These are phyloP conservation scores for Petrosia ficiformis DNA, from an alignment of 37 sponge, comb jelly and placozoan genomes.

Conservation along the genomic window DNA sequence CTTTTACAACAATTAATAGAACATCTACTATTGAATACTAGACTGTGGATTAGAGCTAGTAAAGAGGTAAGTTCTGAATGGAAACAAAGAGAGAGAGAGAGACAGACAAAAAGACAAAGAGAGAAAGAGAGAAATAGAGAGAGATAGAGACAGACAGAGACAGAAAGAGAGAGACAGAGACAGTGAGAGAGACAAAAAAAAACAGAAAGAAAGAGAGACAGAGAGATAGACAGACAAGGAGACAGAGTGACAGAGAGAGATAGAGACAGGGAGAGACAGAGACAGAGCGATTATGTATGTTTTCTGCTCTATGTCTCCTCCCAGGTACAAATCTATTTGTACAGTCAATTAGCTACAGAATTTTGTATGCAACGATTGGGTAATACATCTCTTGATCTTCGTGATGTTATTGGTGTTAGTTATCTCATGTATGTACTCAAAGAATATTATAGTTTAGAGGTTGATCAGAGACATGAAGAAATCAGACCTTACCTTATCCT, in stretches of 20 bases:
- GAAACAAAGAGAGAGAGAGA: conserved; percentile 49
- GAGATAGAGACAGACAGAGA: too few species aligned
- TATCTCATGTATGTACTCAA: conserved; percentile 60
- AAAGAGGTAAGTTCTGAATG: conserved; percentile 34
- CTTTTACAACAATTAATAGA: conserved; percentile 57
- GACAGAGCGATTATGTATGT: conserved; percentile 38
- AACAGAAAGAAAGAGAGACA: too few species aligned
- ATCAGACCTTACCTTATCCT: conserved; percentile 68
- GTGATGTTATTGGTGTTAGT: conserved; percentile 36
- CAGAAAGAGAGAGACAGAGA: conserved; percentile 32
- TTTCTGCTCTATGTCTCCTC: too few species aligned
- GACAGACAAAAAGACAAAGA: too few species aligned
- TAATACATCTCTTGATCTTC: conserved; percentile 29
- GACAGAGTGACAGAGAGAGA: too few species aligned
- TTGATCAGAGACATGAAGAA: conserved; percentile 4
- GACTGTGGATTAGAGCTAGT: conserved; percentile 56
- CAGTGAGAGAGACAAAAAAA: conserved; percentile 25
- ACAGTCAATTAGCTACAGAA: conserved; percentile 60
- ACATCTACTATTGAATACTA: conserved; percentile 63
- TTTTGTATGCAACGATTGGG: conserved; percentile 30
- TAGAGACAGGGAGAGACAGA: too few species aligned
- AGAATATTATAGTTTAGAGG: conserved; percentile 51
- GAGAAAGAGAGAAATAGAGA: too few species aligned
- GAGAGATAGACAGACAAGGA: too few species aligned
- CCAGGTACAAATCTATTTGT: conserved; percentile 68